Evolutionary conservation across 2,797 vertebrate genomes (phyloP).

Genomic region (Adrianichthys oophorus): DNA sequence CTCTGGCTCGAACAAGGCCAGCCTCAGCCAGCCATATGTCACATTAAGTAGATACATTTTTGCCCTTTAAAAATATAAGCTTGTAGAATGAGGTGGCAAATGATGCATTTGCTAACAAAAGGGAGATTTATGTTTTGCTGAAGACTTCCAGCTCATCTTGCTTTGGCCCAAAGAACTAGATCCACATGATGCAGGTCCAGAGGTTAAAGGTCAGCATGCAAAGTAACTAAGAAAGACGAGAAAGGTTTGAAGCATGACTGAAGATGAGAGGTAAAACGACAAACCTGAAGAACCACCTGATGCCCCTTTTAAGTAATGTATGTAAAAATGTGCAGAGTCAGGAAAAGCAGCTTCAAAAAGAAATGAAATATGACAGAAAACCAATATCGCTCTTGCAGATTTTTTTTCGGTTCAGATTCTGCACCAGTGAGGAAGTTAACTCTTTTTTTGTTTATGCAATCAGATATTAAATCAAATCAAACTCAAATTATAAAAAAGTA

Average conservation of each 20-base stretch:
- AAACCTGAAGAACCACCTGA: conserved; percentile 49
- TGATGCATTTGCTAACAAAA: conserved; percentile 6
- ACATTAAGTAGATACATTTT: conserved; percentile 21
- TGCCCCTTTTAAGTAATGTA: conserved; percentile 44
- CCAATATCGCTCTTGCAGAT: too few relatives aligned
- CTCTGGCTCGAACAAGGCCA: conserved; percentile 19
- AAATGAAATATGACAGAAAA: conserved; percentile 31
- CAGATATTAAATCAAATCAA: not conserved
- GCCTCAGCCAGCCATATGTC: conserved; percentile 14
- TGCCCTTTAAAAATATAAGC: conserved; percentile 18
- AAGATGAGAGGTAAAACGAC: conserved; percentile 51
- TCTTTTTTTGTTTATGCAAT: too few relatives aligned
- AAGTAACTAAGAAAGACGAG: conserved; percentile 50
- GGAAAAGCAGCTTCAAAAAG: conserved; percentile 14
- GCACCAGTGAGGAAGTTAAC: too few relatives aligned
- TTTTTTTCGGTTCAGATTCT: too few relatives aligned
- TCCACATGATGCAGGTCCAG: conserved; percentile 25
- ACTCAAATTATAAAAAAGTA: too few relatives aligned
- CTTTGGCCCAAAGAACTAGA: conserved; percentile 26
- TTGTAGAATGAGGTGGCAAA: conserved; percentile 8
- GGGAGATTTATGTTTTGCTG: not conserved
- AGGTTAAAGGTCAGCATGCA: conserved; percentile 57
- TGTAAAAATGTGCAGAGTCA: conserved; percentile 44
- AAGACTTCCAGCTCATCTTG: conserved; percentile 8
- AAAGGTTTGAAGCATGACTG: conserved; percentile 48